A percentile compares a stretch with the other conserved stretches of the same genome.
These are phyloP conservation scores for Zaprionus lineosus DNA, from an alignment of 2,888 invertebrate genomes.

Conservation along the genomic window DNA sequence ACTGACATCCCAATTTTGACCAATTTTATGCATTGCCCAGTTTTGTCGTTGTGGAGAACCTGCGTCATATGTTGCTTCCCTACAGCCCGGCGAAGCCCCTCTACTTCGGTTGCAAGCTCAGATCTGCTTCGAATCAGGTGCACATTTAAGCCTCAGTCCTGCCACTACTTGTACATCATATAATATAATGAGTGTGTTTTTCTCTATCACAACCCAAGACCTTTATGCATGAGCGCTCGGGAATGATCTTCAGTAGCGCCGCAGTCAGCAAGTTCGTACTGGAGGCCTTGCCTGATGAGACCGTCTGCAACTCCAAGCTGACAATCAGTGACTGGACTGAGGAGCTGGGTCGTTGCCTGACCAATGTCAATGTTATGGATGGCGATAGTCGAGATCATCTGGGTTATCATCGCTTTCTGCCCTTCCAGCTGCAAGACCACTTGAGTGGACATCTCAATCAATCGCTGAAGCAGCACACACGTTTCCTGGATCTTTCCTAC, in stretches of 20 bases:
- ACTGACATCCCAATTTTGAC: neutral
- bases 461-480: constrained; percentile 27
- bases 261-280: constrained; percentile 90
- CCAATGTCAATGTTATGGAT: constrained; percentile 91
- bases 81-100: constrained; percentile 88
- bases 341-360: constrained; percentile 88
- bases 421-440: constrained; percentile 35
- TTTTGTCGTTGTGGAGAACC: constrained; percentile 96
- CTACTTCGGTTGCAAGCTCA: constrained; percentile 95
- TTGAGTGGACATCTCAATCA: constrained; percentile 32
- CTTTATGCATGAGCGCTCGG: constrained; percentile 94
- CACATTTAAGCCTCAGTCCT: constrained; percentile 79
- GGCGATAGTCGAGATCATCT: constrained; percentile 92
- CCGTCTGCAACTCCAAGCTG: constrained; percentile 83
- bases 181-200: too few species aligned
- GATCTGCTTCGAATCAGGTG: constrained; percentile 84
- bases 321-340: constrained; percentile 50
- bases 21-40: constrained; percentile 83
- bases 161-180: too few species aligned
- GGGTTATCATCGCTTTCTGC: constrained; percentile 53
- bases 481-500: constrained; percentile 39
- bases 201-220: constrained; percentile 83
- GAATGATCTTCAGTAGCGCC: constrained; percentile 93
- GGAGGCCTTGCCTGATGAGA: constrained; percentile 86
- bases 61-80: constrained; percentile 91